These are phyloP conservation scores for Sciaenops ocellatus DNA, from an alignment of 2,797 vertebrate genomes.

Conservation along the genomic window DNA sequence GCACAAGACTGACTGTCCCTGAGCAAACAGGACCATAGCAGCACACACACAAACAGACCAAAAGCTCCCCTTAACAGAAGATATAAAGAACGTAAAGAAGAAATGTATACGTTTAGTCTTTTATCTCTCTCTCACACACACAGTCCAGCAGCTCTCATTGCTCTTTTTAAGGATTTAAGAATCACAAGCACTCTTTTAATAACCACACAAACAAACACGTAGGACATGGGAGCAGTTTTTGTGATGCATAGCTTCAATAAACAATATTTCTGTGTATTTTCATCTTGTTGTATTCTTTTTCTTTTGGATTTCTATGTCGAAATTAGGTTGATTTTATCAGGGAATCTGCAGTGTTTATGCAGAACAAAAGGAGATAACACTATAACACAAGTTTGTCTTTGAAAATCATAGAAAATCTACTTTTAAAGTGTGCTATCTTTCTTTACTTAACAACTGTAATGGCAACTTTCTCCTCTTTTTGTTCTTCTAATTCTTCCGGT, in stretches of 20 bases:
- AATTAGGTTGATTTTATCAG: not conserved
- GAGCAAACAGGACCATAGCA: constrained; percentile 77
- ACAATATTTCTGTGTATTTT: not conserved
- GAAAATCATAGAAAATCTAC: not conserved
- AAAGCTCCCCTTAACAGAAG: constrained; percentile 42
- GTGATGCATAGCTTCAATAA: not conserved
- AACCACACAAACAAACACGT: not conserved
- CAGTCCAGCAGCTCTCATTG: constrained; percentile 12
- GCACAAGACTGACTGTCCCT: constrained; percentile 79
- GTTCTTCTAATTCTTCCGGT: not conserved
- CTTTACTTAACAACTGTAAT: not conserved
- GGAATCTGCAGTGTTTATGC: not conserved
- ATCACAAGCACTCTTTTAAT: not conserved
- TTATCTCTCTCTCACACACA: constrained; percentile 3
- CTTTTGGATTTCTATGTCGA: not conserved
- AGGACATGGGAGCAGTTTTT: not conserved
- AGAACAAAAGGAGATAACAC: not conserved
- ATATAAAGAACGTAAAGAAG: constrained; percentile 25
- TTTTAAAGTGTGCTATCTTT: not conserved
- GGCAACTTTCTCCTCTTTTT: not conserved
- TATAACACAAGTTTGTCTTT: not conserved
- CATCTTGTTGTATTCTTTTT: not conserved
- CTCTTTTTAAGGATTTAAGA: constrained; percentile 5
- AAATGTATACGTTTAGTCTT: constrained; percentile 32
- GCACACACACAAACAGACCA: constrained; percentile 37